Conservation (phyloP, 2,113 vertebrate genomes). For the Hyperopisus bebe region DNA sequence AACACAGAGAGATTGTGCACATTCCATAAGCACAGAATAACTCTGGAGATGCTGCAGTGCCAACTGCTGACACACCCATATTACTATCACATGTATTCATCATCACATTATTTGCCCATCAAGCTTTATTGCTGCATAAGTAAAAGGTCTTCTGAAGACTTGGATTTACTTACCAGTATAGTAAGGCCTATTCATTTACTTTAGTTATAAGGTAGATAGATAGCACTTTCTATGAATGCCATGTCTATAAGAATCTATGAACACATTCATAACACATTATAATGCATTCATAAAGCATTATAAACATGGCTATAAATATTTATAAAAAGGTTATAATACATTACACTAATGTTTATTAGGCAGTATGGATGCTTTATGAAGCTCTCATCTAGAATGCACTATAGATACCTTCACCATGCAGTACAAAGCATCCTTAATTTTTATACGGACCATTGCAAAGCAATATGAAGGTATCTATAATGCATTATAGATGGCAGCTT, state of each 20-base stretch:
- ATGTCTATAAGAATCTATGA: background rate
- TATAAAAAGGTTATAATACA: background rate
- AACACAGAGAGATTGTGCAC: background rate
- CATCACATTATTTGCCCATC: background rate
- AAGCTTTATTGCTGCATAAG: background rate
- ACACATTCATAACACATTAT: background rate
- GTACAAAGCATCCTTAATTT: background rate
- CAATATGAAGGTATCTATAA: background rate
- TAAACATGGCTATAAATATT: background rate
- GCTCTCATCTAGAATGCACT: background rate
- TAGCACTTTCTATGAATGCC: background rate
- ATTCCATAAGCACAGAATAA: background rate
- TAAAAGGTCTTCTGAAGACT: background rate
- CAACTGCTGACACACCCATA: background rate
- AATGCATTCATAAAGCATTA: background rate
- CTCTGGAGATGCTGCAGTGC: background rate
- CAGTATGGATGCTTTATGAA: background rate
- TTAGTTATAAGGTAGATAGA: background rate
- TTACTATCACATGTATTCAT: background rate
- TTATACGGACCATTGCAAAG: background rate
- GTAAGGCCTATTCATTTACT: background rate
- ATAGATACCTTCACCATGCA: background rate
- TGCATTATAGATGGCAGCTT: background rate
- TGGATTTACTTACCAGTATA: background rate
- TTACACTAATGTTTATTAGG: background rate